Conservation (phyloP, 2,888 invertebrate genomes). For the Eilema sororculum region DNA sequence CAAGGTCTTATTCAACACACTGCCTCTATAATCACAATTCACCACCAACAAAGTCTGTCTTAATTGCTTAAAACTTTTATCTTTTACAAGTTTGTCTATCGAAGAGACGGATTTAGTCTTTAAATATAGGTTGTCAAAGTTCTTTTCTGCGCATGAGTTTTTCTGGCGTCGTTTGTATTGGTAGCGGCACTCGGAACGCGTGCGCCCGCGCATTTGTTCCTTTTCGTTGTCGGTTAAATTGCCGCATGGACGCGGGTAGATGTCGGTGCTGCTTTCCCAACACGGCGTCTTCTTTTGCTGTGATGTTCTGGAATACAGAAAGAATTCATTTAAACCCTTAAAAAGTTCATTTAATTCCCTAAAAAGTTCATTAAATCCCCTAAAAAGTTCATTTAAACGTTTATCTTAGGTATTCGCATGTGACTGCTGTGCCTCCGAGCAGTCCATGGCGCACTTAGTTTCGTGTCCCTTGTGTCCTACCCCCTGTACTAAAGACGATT, state of each 20-base stretch:
- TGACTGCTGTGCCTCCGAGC: no score
- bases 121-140: slow-evolving; percentile 91
- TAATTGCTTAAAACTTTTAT: slow-evolving; percentile 59
- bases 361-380: neutral
- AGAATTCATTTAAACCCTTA: neutral
- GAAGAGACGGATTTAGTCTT: slow-evolving; percentile 81
- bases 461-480: no score
- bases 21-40: slow-evolving; percentile 88
- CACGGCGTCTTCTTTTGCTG: slow-evolving; percentile 89
- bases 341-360: neutral
- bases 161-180: slow-evolving; percentile 74
- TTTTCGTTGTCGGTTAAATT: slow-evolving; percentile 94
- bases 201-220: slow-evolving; percentile 87
- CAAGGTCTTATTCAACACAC: slow-evolving; percentile 87
- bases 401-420: no score
- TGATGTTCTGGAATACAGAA: slow-evolving; percentile 72
- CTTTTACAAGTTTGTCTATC: slow-evolving; percentile 64
- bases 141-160: slow-evolving; percentile 89
- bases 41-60: slow-evolving; percentile 91
- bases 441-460: no score
- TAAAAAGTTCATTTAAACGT: no score
- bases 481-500: no score
- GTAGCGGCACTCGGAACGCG: slow-evolving; percentile 90
- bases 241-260: slow-evolving; percentile 93
- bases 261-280: slow-evolving; percentile 94